These are phyloP conservation scores for Acrobasis repandana DNA, from an alignment of 2,888 invertebrate species.

Conservation along the genomic window DNA sequence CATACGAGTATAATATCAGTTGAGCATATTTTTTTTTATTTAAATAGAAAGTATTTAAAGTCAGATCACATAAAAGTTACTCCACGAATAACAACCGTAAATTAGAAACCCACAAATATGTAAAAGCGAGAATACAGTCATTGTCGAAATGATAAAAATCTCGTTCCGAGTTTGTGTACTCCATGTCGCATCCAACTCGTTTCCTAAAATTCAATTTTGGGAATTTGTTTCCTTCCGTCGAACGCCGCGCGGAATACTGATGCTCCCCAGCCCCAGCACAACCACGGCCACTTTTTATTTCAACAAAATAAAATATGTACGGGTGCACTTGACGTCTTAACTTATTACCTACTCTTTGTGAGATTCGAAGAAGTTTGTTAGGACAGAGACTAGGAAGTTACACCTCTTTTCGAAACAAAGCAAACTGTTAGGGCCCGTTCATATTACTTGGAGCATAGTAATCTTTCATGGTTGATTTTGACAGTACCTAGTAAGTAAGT, in stretches of 20 bases:
- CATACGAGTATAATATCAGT: no score
- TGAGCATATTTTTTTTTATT: no score
- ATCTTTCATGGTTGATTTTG: no score
- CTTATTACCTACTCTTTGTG: constrained; percentile 32
- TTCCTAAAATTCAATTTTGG: constrained; percentile 83
- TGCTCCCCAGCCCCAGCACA: constrained; percentile 49
- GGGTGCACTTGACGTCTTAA: constrained; percentile 52
- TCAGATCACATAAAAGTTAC: background rate
- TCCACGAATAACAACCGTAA: constrained; percentile 16
- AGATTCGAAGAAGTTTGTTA: constrained; percentile 18
- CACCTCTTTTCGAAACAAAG: constrained; percentile 27
- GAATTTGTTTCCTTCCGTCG: constrained; percentile 81
- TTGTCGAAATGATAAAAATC: constrained; percentile 77
- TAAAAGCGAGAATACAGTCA: constrained; percentile 54
- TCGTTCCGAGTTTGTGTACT: constrained; percentile 75
- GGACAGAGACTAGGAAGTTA: constrained; percentile 30
- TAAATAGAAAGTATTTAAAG: background rate
- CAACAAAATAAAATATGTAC: constrained; percentile 59
- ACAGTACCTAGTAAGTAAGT: no score
- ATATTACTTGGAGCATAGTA: no score
- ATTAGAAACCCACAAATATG: constrained; percentile 23
- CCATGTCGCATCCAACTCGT: constrained; percentile 81
- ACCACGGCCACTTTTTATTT: constrained; percentile 60
- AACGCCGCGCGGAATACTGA: constrained; percentile 77
- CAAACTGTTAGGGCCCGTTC: background rate